Percentiles rank a stretch among this genome's conserved stretches.
phyloP scores from a whole-genome alignment of 2,113 vertebrate genomes.

The Tachuris rubrigastra region DNA sequence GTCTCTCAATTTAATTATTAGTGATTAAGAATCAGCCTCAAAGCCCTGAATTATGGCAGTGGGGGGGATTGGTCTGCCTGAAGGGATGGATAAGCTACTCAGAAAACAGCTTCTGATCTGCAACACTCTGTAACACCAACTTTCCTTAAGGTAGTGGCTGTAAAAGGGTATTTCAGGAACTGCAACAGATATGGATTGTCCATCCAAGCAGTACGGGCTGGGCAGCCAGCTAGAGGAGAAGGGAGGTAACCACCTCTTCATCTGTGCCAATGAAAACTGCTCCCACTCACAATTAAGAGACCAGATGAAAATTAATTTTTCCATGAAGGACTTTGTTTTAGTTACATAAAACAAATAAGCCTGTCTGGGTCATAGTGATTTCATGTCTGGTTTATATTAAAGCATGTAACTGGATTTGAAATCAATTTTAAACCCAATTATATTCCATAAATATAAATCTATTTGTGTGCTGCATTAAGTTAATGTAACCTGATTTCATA shows the following conservation, averaged over 20 bases:
- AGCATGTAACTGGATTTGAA: constrained; percentile 25
- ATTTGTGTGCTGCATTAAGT: background rate
- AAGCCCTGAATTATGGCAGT: background rate
- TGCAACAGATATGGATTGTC: background rate
- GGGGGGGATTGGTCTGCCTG: background rate
- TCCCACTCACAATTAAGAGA: background rate
- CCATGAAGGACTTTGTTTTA: constrained; percentile 5
- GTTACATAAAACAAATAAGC: constrained; percentile 37
- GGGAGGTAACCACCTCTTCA: background rate
- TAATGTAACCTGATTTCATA: background rate
- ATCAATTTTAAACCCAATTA: constrained; percentile 10
- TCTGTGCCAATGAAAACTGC: background rate
- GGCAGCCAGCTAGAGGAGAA: background rate
- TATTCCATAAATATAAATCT: constrained; percentile 8
- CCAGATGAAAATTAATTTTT: constrained; percentile 45
- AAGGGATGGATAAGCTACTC: background rate
- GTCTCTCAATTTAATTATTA: background rate
- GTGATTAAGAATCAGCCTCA: background rate
- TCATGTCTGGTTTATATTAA: constrained; percentile 56
- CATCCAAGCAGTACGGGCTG: background rate
- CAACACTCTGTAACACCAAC: background rate
- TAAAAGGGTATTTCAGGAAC: background rate
- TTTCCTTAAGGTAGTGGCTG: background rate
- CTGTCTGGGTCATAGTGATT: constrained; percentile 32
- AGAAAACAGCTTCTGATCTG: background rate